phyloP scores from a whole-genome alignment of 2,113 vertebrate genomes.

The Potamarius usumacintae region DNA sequence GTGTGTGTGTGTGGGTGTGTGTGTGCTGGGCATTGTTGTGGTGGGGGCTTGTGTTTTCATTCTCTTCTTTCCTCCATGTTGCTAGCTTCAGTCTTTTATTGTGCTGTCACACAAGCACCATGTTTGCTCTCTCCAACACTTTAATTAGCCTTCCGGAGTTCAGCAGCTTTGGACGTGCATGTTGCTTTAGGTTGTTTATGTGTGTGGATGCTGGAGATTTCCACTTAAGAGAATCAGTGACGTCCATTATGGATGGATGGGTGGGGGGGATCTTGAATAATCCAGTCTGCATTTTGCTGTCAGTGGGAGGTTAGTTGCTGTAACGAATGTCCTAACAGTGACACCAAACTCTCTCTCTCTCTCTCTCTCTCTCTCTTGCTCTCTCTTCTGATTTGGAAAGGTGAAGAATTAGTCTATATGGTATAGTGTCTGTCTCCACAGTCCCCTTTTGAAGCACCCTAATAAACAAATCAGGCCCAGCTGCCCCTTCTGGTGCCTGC shows the following conservation, averaged over 20 bases:
- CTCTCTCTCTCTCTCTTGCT: constrained; percentile 55
- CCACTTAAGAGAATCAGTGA: neutral
- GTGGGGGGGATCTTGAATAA: constrained; percentile 52
- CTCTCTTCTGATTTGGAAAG: constrained; percentile 66
- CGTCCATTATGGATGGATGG: neutral
- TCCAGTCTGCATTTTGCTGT: constrained; percentile 74
- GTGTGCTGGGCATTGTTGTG: constrained; percentile 71
- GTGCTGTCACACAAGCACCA: constrained; percentile 74
- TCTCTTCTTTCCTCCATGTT: constrained; percentile 58
- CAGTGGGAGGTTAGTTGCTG: constrained; percentile 65
- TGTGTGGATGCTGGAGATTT: constrained; percentile 10
- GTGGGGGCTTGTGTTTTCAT: constrained; percentile 54
- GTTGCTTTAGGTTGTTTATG: constrained; percentile 19
- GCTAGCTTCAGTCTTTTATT: constrained; percentile 76
- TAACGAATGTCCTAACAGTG: constrained; percentile 70
- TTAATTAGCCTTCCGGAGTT: constrained; percentile 76
- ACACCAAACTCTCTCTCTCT: constrained; percentile 69
- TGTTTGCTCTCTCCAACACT: constrained; percentile 69
- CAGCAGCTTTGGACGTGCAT: constrained; percentile 58
- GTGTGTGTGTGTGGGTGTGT: constrained; percentile 26
- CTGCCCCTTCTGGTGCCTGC: constrained; percentile 96
- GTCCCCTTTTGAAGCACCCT: constrained; percentile 81
- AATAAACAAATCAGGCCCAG: constrained; percentile 95
- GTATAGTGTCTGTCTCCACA: constrained; percentile 69
- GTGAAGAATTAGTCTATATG: constrained; percentile 54